Evolutionary conservation across 2,888 invertebrate genomes (phyloP).

Genomic region (Perdita meconis): DNA sequence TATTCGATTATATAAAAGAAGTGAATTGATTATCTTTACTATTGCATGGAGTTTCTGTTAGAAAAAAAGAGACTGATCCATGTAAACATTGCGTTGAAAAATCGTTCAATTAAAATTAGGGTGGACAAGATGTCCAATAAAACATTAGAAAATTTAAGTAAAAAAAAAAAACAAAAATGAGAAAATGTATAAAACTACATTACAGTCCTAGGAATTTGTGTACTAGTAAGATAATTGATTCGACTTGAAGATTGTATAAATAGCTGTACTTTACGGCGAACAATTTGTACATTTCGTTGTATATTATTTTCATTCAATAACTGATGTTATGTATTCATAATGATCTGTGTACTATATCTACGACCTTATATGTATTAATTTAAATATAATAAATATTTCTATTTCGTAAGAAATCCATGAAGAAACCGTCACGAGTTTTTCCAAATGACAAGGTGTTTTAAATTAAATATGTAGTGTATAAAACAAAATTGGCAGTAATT

Average conservation of each 20-base stretch:
- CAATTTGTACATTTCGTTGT: conserved; percentile 78
- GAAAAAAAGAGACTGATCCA: not conserved
- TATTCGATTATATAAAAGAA: not conserved
- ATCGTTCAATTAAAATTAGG: too few species aligned
- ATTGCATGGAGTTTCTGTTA: not conserved
- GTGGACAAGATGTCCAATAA: too few species aligned
- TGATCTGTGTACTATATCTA: conserved; percentile 73
- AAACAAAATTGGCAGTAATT: too few species aligned
- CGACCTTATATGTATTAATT: conserved; percentile 76
- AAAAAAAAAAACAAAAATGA: too few species aligned
- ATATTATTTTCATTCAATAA: conserved; percentile 77
- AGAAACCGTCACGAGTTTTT: too few species aligned
- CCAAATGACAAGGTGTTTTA: too few species aligned
- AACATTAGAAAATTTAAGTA: too few species aligned
- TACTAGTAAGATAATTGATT: conserved; percentile 55
- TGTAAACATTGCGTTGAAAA: too few species aligned
- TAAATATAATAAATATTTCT: conserved; percentile 78
- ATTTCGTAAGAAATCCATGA: conserved; percentile 63
- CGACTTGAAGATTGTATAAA: conserved; percentile 64
- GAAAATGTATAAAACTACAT: too few species aligned
- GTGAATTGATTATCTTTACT: conserved; percentile 34
- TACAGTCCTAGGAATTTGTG: conserved; percentile 47
- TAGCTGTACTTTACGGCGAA: conserved; percentile 62
- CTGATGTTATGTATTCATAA: conserved; percentile 75
- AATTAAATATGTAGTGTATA: too few species aligned